Conservation (phyloP, 2,797 vertebrate species). For the Phrynocephalus guinanensis region DNA sequence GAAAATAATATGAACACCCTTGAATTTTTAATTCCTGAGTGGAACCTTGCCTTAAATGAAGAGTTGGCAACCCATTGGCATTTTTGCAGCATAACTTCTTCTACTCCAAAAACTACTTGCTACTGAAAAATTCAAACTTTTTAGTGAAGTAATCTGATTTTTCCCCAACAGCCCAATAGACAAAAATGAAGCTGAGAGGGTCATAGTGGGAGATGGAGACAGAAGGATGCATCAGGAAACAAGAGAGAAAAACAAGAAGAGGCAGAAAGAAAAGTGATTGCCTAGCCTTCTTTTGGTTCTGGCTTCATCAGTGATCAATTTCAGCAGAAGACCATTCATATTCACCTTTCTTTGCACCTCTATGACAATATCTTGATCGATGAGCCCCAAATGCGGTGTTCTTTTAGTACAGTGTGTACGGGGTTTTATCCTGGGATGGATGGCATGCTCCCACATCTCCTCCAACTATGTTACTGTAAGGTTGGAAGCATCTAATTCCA, state of each 20-base stretch:
- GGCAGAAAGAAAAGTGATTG: neutral
- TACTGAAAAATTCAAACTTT: too few relatives aligned
- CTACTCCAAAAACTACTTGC: too few relatives aligned
- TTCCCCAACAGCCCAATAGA: too few relatives aligned
- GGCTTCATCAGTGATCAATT: too few relatives aligned
- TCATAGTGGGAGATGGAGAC: neutral
- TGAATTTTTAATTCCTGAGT: neutral
- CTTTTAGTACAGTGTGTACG: neutral
- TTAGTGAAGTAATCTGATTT: too few relatives aligned
- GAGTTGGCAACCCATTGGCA: too few relatives aligned
- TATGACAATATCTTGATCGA: neutral
- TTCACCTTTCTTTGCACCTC: neutral
- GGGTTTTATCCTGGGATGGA: neutral
- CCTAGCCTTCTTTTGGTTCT: too few relatives aligned
- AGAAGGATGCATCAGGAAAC: neutral
- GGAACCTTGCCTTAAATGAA: neutral
- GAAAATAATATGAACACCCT: neutral
- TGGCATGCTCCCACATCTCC: neutral
- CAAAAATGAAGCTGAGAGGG: neutral
- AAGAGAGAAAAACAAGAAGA: neutral
- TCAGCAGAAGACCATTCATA: neutral
- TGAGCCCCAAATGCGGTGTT: neutral
- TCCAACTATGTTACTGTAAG: neutral
- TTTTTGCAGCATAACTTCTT: too few relatives aligned
- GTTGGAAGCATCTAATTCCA: too few relatives aligned